Percentiles rank a stretch among this genome's conserved stretches.
These are phyloP conservation scores for Euzetes globulus DNA, from an alignment of 2,888 invertebrate genomes.

Conservation along the genomic window DNA sequence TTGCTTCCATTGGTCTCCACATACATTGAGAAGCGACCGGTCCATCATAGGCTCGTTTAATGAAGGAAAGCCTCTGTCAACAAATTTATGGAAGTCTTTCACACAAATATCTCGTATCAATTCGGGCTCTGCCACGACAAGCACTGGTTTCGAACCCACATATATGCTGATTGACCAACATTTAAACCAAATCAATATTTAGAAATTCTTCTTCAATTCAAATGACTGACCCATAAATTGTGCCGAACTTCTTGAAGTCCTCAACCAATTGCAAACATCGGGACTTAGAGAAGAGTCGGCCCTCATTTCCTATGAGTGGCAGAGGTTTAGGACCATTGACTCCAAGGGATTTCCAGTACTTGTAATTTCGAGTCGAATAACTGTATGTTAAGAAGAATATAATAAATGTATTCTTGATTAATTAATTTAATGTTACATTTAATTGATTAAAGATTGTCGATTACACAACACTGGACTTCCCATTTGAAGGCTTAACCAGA, in stretches of 20 bases:
- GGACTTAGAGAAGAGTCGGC: no score
- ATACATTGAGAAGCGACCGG: neutral
- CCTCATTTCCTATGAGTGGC: neutral
- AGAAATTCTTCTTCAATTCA: no score
- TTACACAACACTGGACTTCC: no score
- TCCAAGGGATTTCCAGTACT: neutral
- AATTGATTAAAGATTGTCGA: no score
- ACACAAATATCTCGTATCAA: neutral
- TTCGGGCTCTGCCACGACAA: neutral
- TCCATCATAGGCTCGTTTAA: neutral
- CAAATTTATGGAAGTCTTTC: constrained; percentile 16
- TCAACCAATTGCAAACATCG: no score
- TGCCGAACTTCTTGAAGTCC: no score
- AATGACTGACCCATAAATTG: no score
- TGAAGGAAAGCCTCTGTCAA: neutral
- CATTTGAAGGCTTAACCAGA: no score
- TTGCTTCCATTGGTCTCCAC: neutral
- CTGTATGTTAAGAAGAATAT: no score
- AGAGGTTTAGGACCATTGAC: constrained; percentile 1
- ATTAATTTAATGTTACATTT: no score
- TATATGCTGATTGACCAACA: neutral
- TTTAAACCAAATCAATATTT: neutral
- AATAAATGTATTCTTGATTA: no score
- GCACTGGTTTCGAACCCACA: neutral
- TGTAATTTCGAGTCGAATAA: neutral